Evolutionary conservation across 2,888 invertebrate species (phyloP).

Genomic region (Phyllotreta cruciferae): DNA sequence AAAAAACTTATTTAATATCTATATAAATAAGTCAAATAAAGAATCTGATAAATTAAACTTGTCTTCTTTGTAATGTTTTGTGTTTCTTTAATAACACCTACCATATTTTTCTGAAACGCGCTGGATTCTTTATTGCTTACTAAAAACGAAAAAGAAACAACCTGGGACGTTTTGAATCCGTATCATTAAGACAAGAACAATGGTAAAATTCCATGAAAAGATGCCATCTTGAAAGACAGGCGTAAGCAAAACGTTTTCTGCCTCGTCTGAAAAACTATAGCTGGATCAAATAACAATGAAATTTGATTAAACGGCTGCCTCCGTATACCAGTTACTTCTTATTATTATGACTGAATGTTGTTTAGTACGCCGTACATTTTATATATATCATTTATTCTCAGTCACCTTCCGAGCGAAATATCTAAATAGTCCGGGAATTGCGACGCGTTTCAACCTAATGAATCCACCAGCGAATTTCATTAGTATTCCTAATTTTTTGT

Average conservation of each 20-base stretch:
- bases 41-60: too few species aligned
- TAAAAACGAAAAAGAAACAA: neutral
- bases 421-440: too few species aligned
- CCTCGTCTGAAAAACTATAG: constrained; percentile 10
- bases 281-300: constrained; percentile 21
- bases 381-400: constrained; percentile 3
- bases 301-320: constrained; percentile 24
- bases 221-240: constrained; percentile 4
- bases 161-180: neutral
- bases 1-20: too few species aligned
- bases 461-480: too few species aligned
- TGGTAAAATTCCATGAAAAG: constrained; percentile 2
- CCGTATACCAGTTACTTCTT: constrained; percentile 16
- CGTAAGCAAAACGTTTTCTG: constrained; percentile 8
- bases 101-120: too few species aligned
- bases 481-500: too few species aligned
- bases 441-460: too few species aligned
- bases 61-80: too few species aligned
- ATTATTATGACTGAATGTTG: constrained; percentile 16
- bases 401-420: neutral
- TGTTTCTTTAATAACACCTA: too few species aligned
- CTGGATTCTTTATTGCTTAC: too few species aligned
- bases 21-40: too few species aligned
- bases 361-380: constrained; percentile 5
- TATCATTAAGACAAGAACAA: constrained; percentile 6